These are phyloP conservation scores for Noctua pronuba DNA, from an alignment of 2,888 invertebrate species.

Conservation along the genomic window DNA sequence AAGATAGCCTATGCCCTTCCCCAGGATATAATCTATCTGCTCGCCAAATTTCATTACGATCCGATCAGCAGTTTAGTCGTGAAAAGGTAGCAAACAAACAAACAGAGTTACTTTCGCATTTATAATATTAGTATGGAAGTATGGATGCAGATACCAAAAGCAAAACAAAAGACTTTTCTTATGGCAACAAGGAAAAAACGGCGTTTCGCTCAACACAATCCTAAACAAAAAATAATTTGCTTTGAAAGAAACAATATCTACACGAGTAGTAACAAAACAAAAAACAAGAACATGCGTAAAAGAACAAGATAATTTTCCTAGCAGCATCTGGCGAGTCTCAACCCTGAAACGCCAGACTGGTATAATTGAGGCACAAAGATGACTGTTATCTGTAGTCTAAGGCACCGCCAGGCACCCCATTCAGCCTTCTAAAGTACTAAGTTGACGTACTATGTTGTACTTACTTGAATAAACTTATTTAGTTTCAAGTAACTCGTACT, in stretches of 20 bases:
- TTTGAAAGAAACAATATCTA: not conserved
- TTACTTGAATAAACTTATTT: slow-evolving; percentile 57
- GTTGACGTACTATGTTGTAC: slow-evolving; percentile 58
- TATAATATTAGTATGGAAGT: too few relatives aligned
- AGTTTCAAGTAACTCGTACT: slow-evolving; percentile 38
- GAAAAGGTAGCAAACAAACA: too few relatives aligned
- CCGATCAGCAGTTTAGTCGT: too few relatives aligned
- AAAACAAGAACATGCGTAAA: slow-evolving; percentile 1
- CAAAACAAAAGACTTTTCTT: not conserved
- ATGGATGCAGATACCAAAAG: not conserved
- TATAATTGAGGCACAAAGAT: slow-evolving; percentile 70
- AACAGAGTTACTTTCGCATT: too few relatives aligned
- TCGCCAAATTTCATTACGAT: too few relatives aligned
- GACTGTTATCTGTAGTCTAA: slow-evolving; percentile 64
- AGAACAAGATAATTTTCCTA: slow-evolving; percentile 8
- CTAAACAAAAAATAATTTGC: not conserved
- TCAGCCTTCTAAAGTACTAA: slow-evolving; percentile 54
- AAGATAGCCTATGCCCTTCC: too few relatives aligned
- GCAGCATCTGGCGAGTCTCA: slow-evolving; percentile 39
- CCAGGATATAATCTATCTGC: too few relatives aligned
- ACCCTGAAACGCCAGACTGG: slow-evolving; percentile 56
- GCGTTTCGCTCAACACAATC: not conserved
- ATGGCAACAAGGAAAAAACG: not conserved
- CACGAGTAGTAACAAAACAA: not conserved
- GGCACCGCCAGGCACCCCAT: slow-evolving; percentile 63